Conservation (phyloP, 1,140 invertebrate genomes). For the Ostrea edulis region DNA sequence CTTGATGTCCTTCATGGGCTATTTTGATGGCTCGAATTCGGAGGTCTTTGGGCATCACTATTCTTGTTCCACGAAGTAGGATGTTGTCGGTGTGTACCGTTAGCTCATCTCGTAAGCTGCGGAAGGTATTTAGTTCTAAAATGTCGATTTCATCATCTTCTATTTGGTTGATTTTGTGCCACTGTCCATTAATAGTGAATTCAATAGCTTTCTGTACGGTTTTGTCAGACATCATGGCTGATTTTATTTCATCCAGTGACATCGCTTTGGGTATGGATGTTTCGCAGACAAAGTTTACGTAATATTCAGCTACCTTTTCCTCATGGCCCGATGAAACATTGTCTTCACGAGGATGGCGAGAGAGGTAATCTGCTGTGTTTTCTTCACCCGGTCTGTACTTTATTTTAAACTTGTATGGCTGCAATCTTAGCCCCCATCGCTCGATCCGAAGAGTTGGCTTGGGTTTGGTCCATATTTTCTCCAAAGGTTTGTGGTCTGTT, state of each 20-base stretch:
- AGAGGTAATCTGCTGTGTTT: constrained; percentile 39
- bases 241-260: constrained; percentile 15
- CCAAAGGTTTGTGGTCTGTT: constrained; percentile 77
- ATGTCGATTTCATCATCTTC: not conserved
- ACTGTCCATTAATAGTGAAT: constrained; percentile 22
- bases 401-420: constrained; percentile 53
- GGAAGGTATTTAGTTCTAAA: not conserved
- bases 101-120: not conserved
- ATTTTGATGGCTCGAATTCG: not conserved
- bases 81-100: constrained; percentile 26
- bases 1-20: constrained; percentile 38
- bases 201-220: constrained; percentile 43
- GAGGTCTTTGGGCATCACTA: not conserved
- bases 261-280: not conserved
- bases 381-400: constrained; percentile 4
- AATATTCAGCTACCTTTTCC: no score
- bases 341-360: not conserved
- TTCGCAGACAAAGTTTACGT: constrained; percentile 39
- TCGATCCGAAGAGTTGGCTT: constrained; percentile 54
- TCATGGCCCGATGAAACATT: constrained; percentile 20
- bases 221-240: not conserved
- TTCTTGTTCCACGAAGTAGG: constrained; percentile 32
- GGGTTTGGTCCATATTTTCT: constrained; percentile 60
- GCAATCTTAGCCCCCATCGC: constrained; percentile 58
- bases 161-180: constrained; percentile 7